Evolutionary conservation across 1,140 invertebrate species (phyloP), one percentile per base, ranked within the genome.

Genomic region (Achroia grisella): DNA sequence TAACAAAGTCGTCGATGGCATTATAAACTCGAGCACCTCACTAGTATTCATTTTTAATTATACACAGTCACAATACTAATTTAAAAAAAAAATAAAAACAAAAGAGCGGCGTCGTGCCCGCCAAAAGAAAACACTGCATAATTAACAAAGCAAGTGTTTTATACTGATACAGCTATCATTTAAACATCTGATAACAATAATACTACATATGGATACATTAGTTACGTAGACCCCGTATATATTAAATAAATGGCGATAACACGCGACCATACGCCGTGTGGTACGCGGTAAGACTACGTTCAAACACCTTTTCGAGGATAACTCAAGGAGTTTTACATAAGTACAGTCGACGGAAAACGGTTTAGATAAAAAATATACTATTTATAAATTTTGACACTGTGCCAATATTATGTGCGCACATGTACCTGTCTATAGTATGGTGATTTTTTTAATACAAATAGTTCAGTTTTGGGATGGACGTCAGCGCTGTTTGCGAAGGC

Each of bases 31-130:
- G 14, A 54, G 46, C 9, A 64, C 44, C 39, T 71, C 71, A 47
- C 67, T 70, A 12, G 54, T 39, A 65, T 75, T 78, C 71, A 75
- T 75, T 59, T 63, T 65, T 46, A 40, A 51, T 45, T 23, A 23
- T 23, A 6, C 17, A 23, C 17, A 23, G 17, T 23, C 43, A 51
- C 32, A 14, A 30, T n/a, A 47, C 33, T 35, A 11, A 14, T 28
- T 31, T 44, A 32, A 4, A 8, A 13, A 31, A 10, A 40, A 51
- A 29, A 39, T 15, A 39, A 37, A 37, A 43, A 37, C 9, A 28
- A 35, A 51, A 39, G 36, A 46, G 32, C 49, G 40, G 13, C 32
- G 34, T 23, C 14, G 27, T 33, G 47, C 52, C 56, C 62, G 55
- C 56, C 32, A 58, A 56, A 59, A 49, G 29, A 40, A 45, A 44